phyloP scores from a whole-genome alignment of 2,113 vertebrate species.

The Delphinapterus leucas region DNA sequence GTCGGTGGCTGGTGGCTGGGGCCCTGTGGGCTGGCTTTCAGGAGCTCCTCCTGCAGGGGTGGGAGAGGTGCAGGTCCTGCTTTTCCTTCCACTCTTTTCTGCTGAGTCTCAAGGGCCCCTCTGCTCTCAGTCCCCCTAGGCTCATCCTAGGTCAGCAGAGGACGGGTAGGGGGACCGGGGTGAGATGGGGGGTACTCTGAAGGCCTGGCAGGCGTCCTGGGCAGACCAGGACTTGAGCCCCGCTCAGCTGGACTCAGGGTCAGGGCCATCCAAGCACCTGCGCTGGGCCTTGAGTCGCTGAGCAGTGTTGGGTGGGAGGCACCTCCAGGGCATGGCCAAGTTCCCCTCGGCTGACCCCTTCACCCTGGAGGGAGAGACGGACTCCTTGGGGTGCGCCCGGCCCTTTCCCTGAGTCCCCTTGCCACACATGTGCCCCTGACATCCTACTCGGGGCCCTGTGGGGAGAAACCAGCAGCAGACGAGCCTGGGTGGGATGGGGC shows the following conservation, averaged over 20 bases:
- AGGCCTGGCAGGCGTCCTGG: neutral
- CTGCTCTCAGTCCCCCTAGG: neutral
- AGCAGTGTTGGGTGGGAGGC: accelerated
- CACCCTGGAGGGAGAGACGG: neutral
- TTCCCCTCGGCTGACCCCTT: neutral
- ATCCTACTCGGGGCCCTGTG: neutral
- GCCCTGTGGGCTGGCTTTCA: neutral
- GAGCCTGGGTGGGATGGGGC: too few species aligned
- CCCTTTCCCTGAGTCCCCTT: neutral
- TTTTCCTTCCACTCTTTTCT: neutral
- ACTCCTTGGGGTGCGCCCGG: accelerated
- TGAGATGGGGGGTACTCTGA: too few species aligned
- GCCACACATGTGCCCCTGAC: accelerated
- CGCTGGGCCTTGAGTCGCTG: accelerated
- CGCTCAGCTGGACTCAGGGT: neutral
- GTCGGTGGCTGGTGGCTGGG: accelerated
- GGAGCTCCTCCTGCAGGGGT: too few species aligned
- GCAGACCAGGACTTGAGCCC: neutral
- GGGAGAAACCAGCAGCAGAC: neutral
- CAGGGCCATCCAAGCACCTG: neutral
- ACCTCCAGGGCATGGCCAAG: accelerated
- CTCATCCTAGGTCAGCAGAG: neutral
- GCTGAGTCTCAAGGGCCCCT: neutral
- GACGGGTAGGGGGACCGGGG: accelerated
- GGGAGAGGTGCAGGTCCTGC: neutral